These are phyloP conservation scores for Platanista minor DNA, from an alignment of 2,113 vertebrate genomes.

Conservation along the genomic window DNA sequence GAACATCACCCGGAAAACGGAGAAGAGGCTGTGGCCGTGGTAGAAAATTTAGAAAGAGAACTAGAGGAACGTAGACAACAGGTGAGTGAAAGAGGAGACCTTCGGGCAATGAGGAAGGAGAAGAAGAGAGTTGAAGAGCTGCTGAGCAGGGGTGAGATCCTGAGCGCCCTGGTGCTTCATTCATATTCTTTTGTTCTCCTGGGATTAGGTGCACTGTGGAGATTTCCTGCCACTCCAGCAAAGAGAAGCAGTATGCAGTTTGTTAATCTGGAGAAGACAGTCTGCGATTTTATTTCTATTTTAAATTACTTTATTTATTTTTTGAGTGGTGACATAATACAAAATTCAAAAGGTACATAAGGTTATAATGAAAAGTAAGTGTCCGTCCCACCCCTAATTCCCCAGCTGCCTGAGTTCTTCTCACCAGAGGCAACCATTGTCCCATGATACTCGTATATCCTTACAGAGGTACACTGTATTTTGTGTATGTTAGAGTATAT, in stretches of 20 bases:
- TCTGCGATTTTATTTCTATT: conserved; percentile 47
- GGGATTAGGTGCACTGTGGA: conserved; percentile 60
- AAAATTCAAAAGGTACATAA: conserved; percentile 59
- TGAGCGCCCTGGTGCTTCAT: conserved; percentile 22
- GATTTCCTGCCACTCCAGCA: conserved; percentile 53
- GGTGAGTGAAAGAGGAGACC: conserved; percentile 48
- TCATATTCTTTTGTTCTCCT: conserved; percentile 59
- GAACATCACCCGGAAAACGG: conserved; percentile 67
- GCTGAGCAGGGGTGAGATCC: neutral
- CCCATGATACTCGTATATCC: neutral
- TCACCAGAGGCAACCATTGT: neutral
- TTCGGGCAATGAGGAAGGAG: neutral
- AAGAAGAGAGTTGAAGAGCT: conserved; percentile 27
- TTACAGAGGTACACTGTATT: neutral
- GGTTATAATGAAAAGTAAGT: conserved; percentile 59
- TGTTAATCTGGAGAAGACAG: conserved; percentile 63
- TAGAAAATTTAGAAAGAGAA: conserved; percentile 67
- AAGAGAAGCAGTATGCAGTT: conserved; percentile 54
- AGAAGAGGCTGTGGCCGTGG: conserved; percentile 72
- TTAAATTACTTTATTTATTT: conserved; percentile 25
- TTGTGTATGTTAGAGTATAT: neutral
- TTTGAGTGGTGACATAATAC: conserved; percentile 52
- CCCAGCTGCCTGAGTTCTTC: neutral
- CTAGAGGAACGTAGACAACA: conserved; percentile 55
- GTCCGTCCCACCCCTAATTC: neutral